phyloP scores from a whole-genome alignment of 2,113 vertebrate genomes.

The Pseudopodoces humilis region DNA sequence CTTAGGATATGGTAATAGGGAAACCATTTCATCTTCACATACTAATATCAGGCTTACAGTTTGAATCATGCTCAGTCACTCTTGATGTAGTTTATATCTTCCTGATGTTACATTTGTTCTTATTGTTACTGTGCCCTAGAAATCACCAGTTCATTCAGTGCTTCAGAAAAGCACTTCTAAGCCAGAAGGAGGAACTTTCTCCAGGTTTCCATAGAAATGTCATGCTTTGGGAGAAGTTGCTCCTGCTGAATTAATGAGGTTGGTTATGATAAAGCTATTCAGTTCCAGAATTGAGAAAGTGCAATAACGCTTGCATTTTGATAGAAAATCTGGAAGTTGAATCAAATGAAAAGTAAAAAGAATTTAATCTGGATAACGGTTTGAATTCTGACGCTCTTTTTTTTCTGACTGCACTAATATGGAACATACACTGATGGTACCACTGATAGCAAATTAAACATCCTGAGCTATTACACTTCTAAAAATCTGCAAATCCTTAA shows the following conservation, averaged over 20 bases:
- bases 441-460: not conserved
- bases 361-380: not conserved
- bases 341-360: not conserved
- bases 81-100: not conserved
- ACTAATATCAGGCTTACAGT: not conserved
- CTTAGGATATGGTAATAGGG: not conserved
- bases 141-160: conserved; percentile 6
- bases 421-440: not conserved
- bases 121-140: not conserved
- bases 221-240: not conserved
- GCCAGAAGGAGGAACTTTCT: not conserved
- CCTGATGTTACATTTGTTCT: not conserved
- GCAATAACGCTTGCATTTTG: not conserved
- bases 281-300: not conserved
- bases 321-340: conserved; percentile 15
- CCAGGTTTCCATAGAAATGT: conserved; percentile 49
- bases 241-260: conserved; percentile 26
- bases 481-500: not conserved
- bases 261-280: conserved; percentile 32
- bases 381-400: not conserved
- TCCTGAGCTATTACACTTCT: not conserved
- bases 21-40: not conserved
- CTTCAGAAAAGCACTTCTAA: not conserved
- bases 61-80: not conserved
- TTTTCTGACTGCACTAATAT: not conserved